phyloP scores from a whole-genome alignment of 2,888 invertebrate genomes.

The Hecatera dysodea region DNA sequence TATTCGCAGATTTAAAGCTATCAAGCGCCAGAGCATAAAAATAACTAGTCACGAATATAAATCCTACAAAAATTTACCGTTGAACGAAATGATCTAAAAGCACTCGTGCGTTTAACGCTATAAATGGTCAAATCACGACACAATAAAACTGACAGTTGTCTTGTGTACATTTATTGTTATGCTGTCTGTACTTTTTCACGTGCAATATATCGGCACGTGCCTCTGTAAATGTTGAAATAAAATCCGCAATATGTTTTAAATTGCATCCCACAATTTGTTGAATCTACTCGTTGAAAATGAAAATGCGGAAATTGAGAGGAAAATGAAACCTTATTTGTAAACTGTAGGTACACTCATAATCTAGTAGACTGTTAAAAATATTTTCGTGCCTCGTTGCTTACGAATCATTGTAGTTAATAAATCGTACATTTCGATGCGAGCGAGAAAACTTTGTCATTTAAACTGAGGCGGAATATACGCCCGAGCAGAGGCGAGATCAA shows the following conservation, averaged over 20 bases:
- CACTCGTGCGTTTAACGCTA: background rate
- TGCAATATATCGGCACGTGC: background rate
- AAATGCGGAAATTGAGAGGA: background rate
- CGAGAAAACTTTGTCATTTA: too few species aligned
- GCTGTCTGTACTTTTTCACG: background rate
- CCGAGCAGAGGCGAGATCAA: too few species aligned
- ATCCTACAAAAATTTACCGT: background rate
- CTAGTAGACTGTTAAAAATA: background rate
- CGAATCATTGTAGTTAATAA: too few species aligned
- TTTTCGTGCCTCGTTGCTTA: too few species aligned
- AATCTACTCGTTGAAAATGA: background rate
- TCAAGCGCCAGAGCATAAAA: background rate
- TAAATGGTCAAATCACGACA: conserved; percentile 19
- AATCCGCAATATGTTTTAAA: conserved; percentile 3
- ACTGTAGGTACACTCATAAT: background rate
- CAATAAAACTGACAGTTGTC: conserved; percentile 18
- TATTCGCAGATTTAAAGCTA: background rate
- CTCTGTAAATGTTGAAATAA: background rate
- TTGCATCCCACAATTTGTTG: background rate
- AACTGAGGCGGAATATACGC: too few species aligned
- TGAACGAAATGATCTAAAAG: too few species aligned
- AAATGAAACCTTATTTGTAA: background rate
- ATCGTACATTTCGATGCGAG: too few species aligned
- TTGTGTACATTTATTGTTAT: conserved; percentile 1
- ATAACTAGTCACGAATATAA: background rate